Conservation (phyloP, 2,888 invertebrate genomes). For the Dascillus cervinus region DNA sequence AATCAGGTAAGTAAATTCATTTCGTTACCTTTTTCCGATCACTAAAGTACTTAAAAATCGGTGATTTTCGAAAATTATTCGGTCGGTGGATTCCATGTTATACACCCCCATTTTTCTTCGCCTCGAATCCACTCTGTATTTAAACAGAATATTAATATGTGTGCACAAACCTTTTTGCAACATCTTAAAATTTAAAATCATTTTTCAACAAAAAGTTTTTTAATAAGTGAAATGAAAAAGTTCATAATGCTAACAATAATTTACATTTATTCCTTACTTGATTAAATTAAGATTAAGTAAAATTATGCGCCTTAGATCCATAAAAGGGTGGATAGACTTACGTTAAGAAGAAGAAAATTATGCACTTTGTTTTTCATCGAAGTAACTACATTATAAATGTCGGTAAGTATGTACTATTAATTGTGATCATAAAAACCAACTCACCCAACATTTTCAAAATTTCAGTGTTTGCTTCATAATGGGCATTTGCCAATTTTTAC, state of each 20-base stretch:
- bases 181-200: neutral
- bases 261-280: neutral
- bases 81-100: conserved; percentile 35
- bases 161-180: neutral
- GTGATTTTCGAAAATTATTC: conserved; percentile 37
- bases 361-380: too few species aligned
- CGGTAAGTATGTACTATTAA: too few species aligned
- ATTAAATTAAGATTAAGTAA: too few species aligned
- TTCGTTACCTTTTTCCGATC: conserved; percentile 39
- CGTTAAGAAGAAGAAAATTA: too few species aligned
- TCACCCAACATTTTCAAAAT: too few species aligned
- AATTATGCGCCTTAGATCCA: too few species aligned
- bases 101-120: conserved; percentile 36
- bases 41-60: conserved; percentile 37
- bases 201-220: neutral
- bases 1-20: conserved; percentile 4
- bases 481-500: too few species aligned
- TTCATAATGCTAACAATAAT: conserved; percentile 1
- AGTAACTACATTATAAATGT: too few species aligned
- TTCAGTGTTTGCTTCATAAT: too few species aligned
- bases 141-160: conserved; percentile 2
- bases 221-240: neutral
- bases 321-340: too few species aligned
- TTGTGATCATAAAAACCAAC: too few species aligned
- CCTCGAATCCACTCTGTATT: conserved; percentile 20